Conservation (phyloP, 2,888 invertebrate species). For the Clitarchus hookeri region DNA sequence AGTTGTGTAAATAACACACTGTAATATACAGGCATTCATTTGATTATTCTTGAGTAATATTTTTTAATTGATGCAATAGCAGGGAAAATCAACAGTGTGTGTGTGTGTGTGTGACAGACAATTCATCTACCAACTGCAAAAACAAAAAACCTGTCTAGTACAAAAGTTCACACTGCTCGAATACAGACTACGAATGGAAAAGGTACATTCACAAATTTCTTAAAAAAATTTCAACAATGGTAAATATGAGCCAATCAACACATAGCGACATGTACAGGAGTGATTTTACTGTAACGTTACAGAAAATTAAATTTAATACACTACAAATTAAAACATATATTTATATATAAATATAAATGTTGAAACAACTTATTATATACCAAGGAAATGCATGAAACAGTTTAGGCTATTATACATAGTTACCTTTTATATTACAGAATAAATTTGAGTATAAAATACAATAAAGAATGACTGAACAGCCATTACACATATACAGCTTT, state of each 20-base stretch:
- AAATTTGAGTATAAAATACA: slow-evolving; percentile 14
- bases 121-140: neutral
- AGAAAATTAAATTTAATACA: neutral
- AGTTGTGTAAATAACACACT: neutral
- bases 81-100: neutral
- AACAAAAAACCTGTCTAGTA: neutral
- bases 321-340: neutral
- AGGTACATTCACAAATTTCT: neutral
- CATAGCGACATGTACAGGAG: neutral
- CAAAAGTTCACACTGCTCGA: neutral
- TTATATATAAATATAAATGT: neutral
- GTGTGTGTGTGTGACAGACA: neutral
- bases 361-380: neutral
- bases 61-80: neutral
- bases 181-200: neutral
- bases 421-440: neutral
- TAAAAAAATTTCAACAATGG: neutral
- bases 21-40: neutral
- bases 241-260: neutral
- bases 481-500: neutral
- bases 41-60: neutral
- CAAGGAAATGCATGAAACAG: neutral
- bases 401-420: neutral
- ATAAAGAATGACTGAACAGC: neutral
- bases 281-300: neutral